Base-by-base conservation (phyloP, 2,888 invertebrate genomes). In the Lochmaea capreae region DNA sequence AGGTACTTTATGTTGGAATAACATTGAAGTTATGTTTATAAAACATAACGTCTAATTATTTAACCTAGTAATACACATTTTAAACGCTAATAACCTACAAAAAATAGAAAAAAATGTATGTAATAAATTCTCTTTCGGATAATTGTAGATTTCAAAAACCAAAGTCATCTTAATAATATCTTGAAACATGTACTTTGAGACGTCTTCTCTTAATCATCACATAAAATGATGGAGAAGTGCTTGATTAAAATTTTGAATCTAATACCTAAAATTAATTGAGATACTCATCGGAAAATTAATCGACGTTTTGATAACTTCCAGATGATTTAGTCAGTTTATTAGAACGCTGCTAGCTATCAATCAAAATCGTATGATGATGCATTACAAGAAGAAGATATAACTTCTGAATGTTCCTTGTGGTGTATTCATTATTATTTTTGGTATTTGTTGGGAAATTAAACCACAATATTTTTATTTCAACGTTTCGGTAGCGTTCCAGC, bases 251-350 rank as follows among this genome's bases (percentile, higher is more conserved):
- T 66, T 66, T 66, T 54, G 54, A n/a, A 54, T 18, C 26, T 33
- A 54, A 66, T 66, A 42, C 39, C 57, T 10, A 54, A 54, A 52
- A 66, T 66, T 66, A 66, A 66, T 66, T 66, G 54, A 33, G 54
- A 66, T 54, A 52, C 33, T 43, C 43, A 63, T 63, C 63, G 26
- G 46, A 63, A 63, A 63, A 54, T 66, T 57, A 33, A 66, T 57
- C 66, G 54, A 33, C 39, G 66, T 54, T 66, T 26, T 52, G 66
- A 39, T 66, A 66, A 66, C 54, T 66, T 52, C 66, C 54, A 54
- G 54, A 66, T 66, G 57, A 66, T 66, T 66, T 66, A 54, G 66
- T 66, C 57, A 57, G 52, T 54, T 66, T 18, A 54, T 66, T 66
- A 54, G 33, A 54, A 18, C 16, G 54, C 39, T n/a, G 61, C 39